Evolutionary conservation across 2,888 invertebrate genomes (phyloP).

Genomic region (Protonemura montana): DNA sequence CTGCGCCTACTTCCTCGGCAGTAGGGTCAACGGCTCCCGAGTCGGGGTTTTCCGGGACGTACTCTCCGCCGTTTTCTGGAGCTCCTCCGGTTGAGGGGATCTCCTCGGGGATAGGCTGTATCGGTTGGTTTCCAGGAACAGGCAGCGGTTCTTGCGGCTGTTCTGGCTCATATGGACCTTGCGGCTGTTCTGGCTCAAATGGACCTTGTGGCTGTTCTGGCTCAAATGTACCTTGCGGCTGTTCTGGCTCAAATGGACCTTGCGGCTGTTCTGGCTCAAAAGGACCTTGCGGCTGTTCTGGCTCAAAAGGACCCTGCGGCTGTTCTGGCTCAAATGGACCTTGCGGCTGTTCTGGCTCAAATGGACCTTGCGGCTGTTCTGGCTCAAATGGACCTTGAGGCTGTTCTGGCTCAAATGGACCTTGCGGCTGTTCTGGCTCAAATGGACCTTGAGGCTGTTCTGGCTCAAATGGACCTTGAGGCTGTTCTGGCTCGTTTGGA

Average conservation of each 20-base stretch:
- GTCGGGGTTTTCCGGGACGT: not conserved
- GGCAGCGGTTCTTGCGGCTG: not conserved
- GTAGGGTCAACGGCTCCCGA: not conserved
- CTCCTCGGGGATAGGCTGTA: slow-evolving; percentile 20
- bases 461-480: slow-evolving; percentile 31
- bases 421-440: slow-evolving; percentile 44
- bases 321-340: not conserved
- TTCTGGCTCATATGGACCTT: not conserved
- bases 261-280: slow-evolving; percentile 39
- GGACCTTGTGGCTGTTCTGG: slow-evolving; percentile 34
- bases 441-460: slow-evolving; percentile 37
- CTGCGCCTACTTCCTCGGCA: not conserved
- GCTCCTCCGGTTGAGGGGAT: not conserved
- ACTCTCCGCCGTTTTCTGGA: slow-evolving; percentile 34
- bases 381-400: not conserved
- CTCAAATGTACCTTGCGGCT: slow-evolving; percentile 45
- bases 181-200: not conserved
- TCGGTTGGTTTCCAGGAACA: slow-evolving; percentile 44
- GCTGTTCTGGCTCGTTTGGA: slow-evolving; percentile 41
- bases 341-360: slow-evolving; percentile 37
- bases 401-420: slow-evolving; percentile 42
- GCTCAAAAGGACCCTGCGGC: not conserved
- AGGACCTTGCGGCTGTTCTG: slow-evolving; percentile 44
- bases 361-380: slow-evolving; percentile 45
- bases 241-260: not conserved